Base-by-base conservation (phyloP, 2,888 invertebrate species). In the Notodonta dromedarius region DNA sequence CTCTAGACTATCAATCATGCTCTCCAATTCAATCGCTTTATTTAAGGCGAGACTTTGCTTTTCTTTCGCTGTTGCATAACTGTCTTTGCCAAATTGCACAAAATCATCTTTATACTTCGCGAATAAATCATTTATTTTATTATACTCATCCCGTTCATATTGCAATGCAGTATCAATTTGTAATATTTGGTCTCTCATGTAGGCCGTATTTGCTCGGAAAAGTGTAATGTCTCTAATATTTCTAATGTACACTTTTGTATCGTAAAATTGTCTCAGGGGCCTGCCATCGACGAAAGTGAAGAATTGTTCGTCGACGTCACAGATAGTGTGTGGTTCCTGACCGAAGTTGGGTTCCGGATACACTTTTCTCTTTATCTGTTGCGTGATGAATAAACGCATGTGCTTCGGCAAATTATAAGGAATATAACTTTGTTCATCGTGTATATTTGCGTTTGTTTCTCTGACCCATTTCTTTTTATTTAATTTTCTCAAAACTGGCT, bases 251-350 rank as follows among this genome's bases (percentile, higher is more conserved):
- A 76, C 69, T 65, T 82, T 83, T 3, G 78, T 63, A 35, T 83
- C 82, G 8, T 57, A 59, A 14, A 72, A 70, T 44, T 72, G 75
- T 55, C 80, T 70, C 8, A 84, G 35, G 5, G 80, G 80, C 39
- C 83, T 74, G 5, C 84, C 83, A 72, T 82, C 80, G 24, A 83
- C 68, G 35, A 74, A 58, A 66, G 78, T 78, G 61, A 72, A 84
- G 62, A 83, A 85, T 11, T 62, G 63, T n/a, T 67, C 48, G 66
- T 84, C 79, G 16, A 80, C 55, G 57, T 84, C 80, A 61, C 78
- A 77, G 42, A 84, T 74, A 1, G 82, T 79, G 50, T 62, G 67
- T 12, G 71, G 70, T 16, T 81, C 79, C 46, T 64, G 67, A 72
- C 74, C 74, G 39, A 77, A 74, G 48, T 73, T 71, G 11, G 79